phyloP scores from a whole-genome alignment of 2,113 vertebrate genomes.

The Dascyllus trimaculatus region DNA sequence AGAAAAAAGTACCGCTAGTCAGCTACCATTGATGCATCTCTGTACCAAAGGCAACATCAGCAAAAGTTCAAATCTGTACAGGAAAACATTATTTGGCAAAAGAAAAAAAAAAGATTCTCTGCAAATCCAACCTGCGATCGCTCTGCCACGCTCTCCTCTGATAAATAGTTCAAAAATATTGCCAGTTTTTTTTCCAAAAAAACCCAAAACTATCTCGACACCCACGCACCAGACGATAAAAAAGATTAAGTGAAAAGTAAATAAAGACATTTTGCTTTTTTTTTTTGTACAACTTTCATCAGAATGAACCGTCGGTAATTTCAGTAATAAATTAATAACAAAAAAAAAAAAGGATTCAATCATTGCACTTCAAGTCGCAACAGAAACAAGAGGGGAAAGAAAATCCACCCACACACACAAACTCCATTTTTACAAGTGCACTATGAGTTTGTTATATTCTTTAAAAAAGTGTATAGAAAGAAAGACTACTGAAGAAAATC shows the following conservation, averaged over 20 bases:
- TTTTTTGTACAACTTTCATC: slow-evolving; percentile 52
- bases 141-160: slow-evolving; percentile 29
- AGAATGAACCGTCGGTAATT: slow-evolving; percentile 39
- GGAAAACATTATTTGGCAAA: slow-evolving; percentile 82
- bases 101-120: slow-evolving; percentile 53
- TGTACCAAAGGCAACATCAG: slow-evolving; percentile 84
- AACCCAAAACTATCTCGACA: slow-evolving; percentile 42
- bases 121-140: slow-evolving; percentile 46
- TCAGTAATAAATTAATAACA: slow-evolving; percentile 66
- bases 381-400: slow-evolving; percentile 49
- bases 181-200: slow-evolving; percentile 68
- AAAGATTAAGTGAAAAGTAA: slow-evolving; percentile 61
- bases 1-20: slow-evolving; percentile 67
- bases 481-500: slow-evolving; percentile 60
- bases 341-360: slow-evolving; percentile 61
- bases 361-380: slow-evolving; percentile 77
- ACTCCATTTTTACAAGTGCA: slow-evolving; percentile 78
- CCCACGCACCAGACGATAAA: slow-evolving; percentile 64
- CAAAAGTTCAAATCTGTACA: slow-evolving; percentile 73
- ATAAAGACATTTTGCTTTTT: slow-evolving; percentile 64
- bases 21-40: slow-evolving; percentile 79
- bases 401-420: slow-evolving; percentile 50
- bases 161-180: slow-evolving; percentile 83
- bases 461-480: slow-evolving; percentile 67
- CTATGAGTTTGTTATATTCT: slow-evolving; percentile 65